Conservation (phyloP, 1,140 invertebrate species). For the Paramacrobiotus metropolitanus region DNA sequence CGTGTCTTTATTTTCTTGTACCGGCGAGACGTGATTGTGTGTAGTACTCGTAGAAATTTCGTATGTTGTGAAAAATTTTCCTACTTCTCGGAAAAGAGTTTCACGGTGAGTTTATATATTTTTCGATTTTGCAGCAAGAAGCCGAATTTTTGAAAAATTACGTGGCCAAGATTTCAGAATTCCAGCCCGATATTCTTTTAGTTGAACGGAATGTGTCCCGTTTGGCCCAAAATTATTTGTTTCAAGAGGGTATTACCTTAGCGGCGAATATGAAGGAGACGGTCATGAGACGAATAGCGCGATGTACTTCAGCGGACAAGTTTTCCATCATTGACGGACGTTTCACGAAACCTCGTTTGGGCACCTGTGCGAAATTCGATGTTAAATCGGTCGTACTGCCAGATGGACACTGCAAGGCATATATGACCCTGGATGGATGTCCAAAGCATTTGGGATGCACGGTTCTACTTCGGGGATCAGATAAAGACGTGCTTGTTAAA, state of each 20-base stretch:
- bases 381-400: conserved; percentile 38
- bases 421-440: conserved; percentile 84
- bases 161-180: conserved; percentile 58
- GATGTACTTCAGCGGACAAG: conserved; percentile 59
- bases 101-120: too few species aligned
- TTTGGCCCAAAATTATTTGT: conserved; percentile 58
- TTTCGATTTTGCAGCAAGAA: conserved; percentile 33
- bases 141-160: conserved; percentile 64
- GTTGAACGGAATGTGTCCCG: conserved; percentile 70
- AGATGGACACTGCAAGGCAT: conserved; percentile 41
- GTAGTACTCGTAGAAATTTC: too few species aligned
- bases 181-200: conserved; percentile 61
- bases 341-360: conserved; percentile 52
- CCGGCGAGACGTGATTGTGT: too few species aligned
- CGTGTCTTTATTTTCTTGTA: too few species aligned
- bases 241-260: conserved; percentile 54
- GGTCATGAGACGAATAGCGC: conserved; percentile 55
- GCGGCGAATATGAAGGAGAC: conserved; percentile 60
- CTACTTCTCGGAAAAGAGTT: too few species aligned
- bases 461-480: conserved; percentile 55
- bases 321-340: conserved; percentile 71
- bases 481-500: conserved; percentile 22
- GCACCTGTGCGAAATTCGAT: conserved; percentile 63
- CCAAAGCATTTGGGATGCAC: conserved; percentile 62
- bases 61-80: too few species aligned